Evolutionary conservation across 1,140 invertebrate species (phyloP).

Genomic region (Drosophila micromelanica): DNA sequence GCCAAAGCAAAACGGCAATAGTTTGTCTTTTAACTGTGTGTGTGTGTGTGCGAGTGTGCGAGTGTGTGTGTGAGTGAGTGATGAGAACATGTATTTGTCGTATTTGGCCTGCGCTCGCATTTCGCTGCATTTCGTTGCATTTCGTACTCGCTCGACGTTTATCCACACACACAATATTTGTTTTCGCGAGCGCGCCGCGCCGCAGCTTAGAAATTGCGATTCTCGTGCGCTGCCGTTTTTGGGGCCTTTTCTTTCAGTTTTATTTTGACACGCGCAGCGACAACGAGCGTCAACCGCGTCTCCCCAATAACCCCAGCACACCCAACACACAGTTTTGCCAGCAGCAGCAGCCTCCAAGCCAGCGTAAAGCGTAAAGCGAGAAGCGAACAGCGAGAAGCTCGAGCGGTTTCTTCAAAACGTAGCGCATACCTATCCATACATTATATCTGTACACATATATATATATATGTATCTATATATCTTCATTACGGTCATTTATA

Average conservation of each 20-base stretch:
- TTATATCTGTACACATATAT: background rate
- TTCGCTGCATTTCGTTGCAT: conserved; percentile 44
- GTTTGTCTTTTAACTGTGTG: conserved; percentile 2
- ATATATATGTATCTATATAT: background rate
- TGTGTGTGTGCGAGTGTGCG: conserved; percentile 31
- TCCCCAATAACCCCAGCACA: conserved; percentile 3
- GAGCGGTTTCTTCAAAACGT: conserved; percentile 3
- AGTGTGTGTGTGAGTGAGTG: conserved; percentile 15
- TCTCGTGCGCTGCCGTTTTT: conserved; percentile 52
- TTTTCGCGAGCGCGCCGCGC: conserved; percentile 37
- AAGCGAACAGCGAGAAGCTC: conserved; percentile 2
- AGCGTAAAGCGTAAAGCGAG: too few relatives aligned
- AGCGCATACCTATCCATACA: background rate
- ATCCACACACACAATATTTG: conserved; percentile 45
- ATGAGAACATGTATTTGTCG: conserved; percentile 20
- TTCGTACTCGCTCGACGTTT: conserved; percentile 56
- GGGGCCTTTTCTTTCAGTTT: conserved; percentile 64
- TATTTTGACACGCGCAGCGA: conserved; percentile 73
- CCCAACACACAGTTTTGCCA: background rate
- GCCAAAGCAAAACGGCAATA: conserved; percentile 44
- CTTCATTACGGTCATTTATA: background rate
- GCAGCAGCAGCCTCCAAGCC: background rate
- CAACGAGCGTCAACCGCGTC: conserved; percentile 51
- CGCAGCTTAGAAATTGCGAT: conserved; percentile 71
- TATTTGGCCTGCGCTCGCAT: conserved; percentile 50